Conservation (phyloP, 2,797 vertebrate genomes). For the Xiphophorus birchmanni region DNA sequence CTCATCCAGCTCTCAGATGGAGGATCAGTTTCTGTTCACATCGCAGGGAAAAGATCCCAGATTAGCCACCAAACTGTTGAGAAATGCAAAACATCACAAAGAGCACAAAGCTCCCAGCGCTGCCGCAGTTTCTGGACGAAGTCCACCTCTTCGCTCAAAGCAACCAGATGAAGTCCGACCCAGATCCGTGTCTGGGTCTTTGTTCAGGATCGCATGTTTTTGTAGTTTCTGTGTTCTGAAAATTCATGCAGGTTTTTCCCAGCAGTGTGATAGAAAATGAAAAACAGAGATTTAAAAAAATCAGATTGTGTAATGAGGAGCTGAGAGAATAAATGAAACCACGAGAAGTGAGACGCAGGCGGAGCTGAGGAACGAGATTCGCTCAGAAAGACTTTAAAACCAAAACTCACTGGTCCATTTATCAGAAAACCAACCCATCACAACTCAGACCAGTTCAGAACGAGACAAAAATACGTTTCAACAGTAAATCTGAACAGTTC, state of each 20-base stretch:
- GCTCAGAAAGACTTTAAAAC: not conserved
- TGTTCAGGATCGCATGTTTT: not conserved
- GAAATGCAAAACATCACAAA: conserved; percentile 19
- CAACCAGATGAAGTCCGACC: conserved; percentile 64
- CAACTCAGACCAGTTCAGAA: not conserved
- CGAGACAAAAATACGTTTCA: not conserved
- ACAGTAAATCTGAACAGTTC: not conserved
- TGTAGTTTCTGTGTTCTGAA: not conserved
- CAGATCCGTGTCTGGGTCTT: not conserved
- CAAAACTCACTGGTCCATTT: not conserved
- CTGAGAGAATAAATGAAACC: not conserved
- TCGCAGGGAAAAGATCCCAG: conserved; percentile 21
- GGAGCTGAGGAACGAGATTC: not conserved
- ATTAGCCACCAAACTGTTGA: conserved; percentile 13
- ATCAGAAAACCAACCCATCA: not conserved
- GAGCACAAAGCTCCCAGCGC: conserved; percentile 14
- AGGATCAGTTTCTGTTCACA: conserved; percentile 15
- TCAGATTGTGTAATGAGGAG: not conserved
- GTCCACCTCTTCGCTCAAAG: conserved; percentile 49
- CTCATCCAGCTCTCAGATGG: conserved; percentile 4
- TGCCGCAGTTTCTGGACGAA: conserved; percentile 42
- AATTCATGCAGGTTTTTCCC: not conserved
- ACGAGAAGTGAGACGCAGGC: not conserved
- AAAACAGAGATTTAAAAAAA: not conserved
- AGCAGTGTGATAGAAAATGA: not conserved